Conservation (phyloP, 2,113 vertebrate genomes). For the Elgaria multicarinata region DNA sequence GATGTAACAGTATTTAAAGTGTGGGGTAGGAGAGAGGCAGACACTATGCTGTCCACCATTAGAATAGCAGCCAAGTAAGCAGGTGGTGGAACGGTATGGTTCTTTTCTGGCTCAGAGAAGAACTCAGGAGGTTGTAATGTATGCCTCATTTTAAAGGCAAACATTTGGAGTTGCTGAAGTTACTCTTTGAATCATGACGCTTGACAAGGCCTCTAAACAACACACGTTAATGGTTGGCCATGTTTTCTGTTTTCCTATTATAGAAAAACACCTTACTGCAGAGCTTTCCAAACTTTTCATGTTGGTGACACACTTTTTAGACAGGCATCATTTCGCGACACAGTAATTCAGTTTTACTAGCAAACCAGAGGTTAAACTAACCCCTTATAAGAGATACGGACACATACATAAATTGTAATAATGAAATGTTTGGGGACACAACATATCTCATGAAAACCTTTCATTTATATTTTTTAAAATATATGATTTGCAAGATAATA, state of each 20-base stretch:
- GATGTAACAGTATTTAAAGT: background rate
- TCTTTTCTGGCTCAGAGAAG: background rate
- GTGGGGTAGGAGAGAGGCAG: background rate
- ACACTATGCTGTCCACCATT: background rate
- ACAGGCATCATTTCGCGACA: too few species aligned
- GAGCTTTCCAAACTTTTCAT: too few species aligned
- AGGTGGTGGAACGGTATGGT: background rate
- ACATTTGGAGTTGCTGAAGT: background rate
- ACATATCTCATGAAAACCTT: too few species aligned
- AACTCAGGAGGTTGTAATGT: background rate
- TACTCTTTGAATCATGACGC: background rate
- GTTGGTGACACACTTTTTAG: too few species aligned
- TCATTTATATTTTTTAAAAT: too few species aligned
- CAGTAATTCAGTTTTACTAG: too few species aligned
- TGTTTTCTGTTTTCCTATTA: background rate
- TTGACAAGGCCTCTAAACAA: background rate
- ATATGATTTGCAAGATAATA: too few species aligned
- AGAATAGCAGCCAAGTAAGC: background rate
- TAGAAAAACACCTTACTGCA: background rate
- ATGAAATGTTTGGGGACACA: too few species aligned
- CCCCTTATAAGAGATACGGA: too few species aligned
- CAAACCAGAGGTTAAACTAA: too few species aligned
- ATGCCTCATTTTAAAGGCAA: background rate
- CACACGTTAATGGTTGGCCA: background rate
- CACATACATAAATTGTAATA: too few species aligned